phyloP scores from a whole-genome alignment of 1,140 invertebrate genomes.

The Ceratosolen fusciceps region DNA sequence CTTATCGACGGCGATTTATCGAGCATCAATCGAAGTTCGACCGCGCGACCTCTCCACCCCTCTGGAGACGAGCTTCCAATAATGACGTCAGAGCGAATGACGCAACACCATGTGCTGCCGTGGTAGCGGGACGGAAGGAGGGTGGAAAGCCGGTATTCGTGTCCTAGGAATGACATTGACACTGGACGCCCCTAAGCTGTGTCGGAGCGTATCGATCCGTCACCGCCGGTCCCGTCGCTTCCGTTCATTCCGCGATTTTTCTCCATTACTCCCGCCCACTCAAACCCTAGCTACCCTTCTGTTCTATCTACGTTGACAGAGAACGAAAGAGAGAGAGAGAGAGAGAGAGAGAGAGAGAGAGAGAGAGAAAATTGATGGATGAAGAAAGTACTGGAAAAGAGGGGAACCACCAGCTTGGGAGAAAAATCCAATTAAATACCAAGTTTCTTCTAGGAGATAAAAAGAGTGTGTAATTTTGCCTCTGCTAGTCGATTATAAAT shows the following conservation, averaged over 20 bases:
- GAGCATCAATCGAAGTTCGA: background rate
- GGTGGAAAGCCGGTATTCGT: conserved; percentile 41
- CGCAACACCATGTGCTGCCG: conserved; percentile 54
- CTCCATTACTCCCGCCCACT: conserved; percentile 19
- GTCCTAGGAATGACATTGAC: conserved; percentile 63
- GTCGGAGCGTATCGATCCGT: conserved; percentile 26
- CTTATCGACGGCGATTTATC: background rate
- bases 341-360: background rate
- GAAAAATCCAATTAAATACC: background rate
- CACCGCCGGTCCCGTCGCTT: background rate
- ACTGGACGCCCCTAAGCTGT: conserved; percentile 48
- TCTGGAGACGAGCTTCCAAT: conserved; percentile 14
- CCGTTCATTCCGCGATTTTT: background rate
- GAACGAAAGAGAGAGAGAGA: background rate
- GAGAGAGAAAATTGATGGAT: background rate
- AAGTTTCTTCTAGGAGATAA: too few species aligned
- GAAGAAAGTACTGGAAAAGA: background rate
- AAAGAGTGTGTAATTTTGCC: background rate
- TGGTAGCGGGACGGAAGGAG: background rate
- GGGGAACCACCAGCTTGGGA: background rate
- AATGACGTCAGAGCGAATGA: conserved; percentile 58
- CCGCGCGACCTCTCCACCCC: background rate
- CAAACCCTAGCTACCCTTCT: background rate
- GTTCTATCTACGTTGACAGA: too few species aligned
- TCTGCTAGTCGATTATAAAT: background rate